These are phyloP conservation scores for Porites evermanni DNA, from an alignment of 92 coral and sea anemone genomes.

Conservation along the genomic window DNA sequence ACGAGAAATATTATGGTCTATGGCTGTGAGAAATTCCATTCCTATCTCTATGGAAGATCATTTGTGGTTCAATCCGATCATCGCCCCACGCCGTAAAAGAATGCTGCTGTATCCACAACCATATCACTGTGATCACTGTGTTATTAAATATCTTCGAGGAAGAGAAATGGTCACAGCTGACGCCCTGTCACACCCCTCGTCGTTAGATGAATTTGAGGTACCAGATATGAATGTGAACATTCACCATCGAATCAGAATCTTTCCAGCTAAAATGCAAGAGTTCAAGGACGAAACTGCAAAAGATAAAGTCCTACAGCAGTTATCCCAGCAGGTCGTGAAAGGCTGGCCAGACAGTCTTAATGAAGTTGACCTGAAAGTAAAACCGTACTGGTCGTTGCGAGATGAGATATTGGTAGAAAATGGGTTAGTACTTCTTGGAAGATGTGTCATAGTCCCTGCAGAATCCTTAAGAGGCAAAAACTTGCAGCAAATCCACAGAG, in stretches of 20 bases:
- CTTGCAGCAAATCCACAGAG: constrained; percentile 46
- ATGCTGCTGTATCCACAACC: not conserved
- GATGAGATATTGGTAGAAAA: constrained; percentile 45
- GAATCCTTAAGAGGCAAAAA: constrained; percentile 11
- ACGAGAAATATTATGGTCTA: constrained; percentile 35
- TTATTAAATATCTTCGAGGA: not conserved
- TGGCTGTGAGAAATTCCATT: constrained; percentile 53
- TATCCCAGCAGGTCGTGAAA: constrained; percentile 22
- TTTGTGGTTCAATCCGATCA: constrained; percentile 46
- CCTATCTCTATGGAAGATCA: constrained; percentile 45
- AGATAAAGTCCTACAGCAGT: constrained; percentile 6
- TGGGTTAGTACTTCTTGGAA: constrained; percentile 23
- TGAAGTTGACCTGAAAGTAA: constrained; percentile 2
- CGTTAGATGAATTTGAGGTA: constrained; percentile 7
- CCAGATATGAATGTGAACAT: not conserved
- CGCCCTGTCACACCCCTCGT: constrained; percentile 10
- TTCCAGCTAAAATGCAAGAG: constrained; percentile 15
- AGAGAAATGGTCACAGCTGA: constrained; percentile 30
- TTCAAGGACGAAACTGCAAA: constrained; percentile 13
- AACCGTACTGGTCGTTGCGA: constrained; percentile 30
- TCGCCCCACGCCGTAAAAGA: constrained; percentile 19
- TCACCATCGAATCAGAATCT: constrained; percentile 17
- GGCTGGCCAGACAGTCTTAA: constrained; percentile 18
- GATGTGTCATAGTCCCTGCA: constrained; percentile 15
- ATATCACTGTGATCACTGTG: constrained; percentile 16